Evolutionary conservation across 2,888 invertebrate species (phyloP).

Genomic region (Agriopis marginaria): DNA sequence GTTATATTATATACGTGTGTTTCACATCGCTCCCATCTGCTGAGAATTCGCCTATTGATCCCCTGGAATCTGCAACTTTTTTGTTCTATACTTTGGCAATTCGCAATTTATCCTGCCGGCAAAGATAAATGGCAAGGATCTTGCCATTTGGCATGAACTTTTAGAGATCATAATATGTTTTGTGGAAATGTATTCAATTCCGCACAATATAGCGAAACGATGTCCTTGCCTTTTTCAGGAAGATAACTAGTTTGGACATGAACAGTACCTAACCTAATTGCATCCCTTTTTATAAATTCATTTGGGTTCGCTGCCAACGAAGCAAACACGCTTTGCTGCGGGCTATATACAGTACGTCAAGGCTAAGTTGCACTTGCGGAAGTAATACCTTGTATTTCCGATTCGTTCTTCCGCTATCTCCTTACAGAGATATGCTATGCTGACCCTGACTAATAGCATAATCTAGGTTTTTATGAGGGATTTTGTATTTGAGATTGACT

Average conservation of each 20-base stretch:
- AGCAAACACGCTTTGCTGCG: conserved; percentile 25
- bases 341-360: conserved; percentile 28
- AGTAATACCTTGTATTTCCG: conserved; percentile 56
- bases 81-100: background rate
- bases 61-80: background rate
- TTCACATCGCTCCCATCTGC: conserved; percentile 22
- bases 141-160: conserved; percentile 1
- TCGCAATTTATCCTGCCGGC: conserved; percentile 1
- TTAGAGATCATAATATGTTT: background rate
- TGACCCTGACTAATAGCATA: conserved; percentile 35
- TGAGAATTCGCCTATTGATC: conserved; percentile 18
- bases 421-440: conserved; percentile 59
- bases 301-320: conserved; percentile 16
- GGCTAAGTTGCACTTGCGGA: conserved; percentile 49
- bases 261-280: background rate
- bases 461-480: background rate
- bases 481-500: background rate
- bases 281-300: conserved; percentile 13
- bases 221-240: conserved; percentile 2
- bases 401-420: conserved; percentile 68
- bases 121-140: conserved; percentile 6
- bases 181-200: background rate
- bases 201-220: background rate
- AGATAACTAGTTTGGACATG: conserved; percentile 2
- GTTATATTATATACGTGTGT: conserved; percentile 1